Evolutionary conservation across 2,888 invertebrate genomes (phyloP), one percentile per base, ranked within the genome.

Genomic region (Tromatobia lineatoria): DNA sequence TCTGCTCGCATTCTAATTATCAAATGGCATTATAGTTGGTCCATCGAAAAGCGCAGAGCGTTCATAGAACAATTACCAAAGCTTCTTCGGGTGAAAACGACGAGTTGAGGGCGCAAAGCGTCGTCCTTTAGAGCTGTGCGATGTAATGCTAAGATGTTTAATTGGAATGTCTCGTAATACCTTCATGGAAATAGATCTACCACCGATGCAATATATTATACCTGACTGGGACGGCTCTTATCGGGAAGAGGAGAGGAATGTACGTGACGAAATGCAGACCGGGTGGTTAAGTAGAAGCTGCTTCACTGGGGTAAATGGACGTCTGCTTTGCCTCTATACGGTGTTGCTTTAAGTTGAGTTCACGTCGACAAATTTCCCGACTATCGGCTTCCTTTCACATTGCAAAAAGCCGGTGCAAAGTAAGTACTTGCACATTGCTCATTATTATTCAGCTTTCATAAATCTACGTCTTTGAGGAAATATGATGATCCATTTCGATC

Each of bases 121-220:
- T 70, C 61, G 47, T 38, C 23, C 42, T 25, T 23, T 66, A 3
- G 64, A 45, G 42, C 25, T 50, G 52, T n/a, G 54, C 52, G 64
- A 73, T 54, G 78, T 64, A 69, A 59, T 59, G 52, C 59, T 52
- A 23, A 83, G 82, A 73, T 79, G 67, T 80, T 86, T 86, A 82
- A 86, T 86, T 86, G 86, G 78, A 86, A 86, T 86, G 79, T 85
- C 86, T 74, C 73, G 86, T 86, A 86, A 86, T 86, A 80, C 85
- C 75, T 69, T 80, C 45, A 38, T 20, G 64, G 38, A 20, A 38
- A 61, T 34, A 38, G 57, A 25, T 57, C 25, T 25, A 64, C 42
- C n/a, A 38, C 34, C 1, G 20, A 0, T 64, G n/a, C 29, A 20
- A 64, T 64, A 18, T 64, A 61, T 34, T 61, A 64, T 20, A 64